phyloP scores from a whole-genome alignment of 1,140 invertebrate genomes.

The Diabrotica undecimpunctata region DNA sequence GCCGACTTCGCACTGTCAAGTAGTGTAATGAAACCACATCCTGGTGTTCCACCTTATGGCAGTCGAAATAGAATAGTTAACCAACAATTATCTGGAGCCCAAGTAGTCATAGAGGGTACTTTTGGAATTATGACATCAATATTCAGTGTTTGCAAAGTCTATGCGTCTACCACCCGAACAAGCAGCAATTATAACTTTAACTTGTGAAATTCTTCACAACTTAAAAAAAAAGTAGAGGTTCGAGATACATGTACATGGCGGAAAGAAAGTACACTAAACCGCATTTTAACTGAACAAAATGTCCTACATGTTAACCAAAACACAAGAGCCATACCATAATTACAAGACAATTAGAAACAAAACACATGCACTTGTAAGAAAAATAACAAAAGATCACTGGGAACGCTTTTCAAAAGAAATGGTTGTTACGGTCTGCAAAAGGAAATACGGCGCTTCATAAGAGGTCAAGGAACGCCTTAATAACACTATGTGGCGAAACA shows the following conservation, averaged over 20 bases:
- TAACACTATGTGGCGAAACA: no score
- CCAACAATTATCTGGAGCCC: not conserved
- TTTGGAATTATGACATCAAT: no score
- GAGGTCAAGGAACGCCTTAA: no score
- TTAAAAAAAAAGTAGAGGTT: constrained; percentile 21
- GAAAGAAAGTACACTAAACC: not conserved
- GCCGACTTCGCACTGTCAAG: not conserved
- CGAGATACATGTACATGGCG: not conserved
- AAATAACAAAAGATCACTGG: no score
- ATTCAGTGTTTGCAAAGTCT: constrained; percentile 34
- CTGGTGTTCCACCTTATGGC: not conserved
- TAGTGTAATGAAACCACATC: not conserved
- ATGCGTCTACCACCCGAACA: constrained; percentile 36
- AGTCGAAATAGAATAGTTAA: not conserved
- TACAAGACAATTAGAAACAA: no score
- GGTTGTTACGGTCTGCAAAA: no score
- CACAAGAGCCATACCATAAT: no score
- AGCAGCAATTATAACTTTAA: constrained; percentile 32
- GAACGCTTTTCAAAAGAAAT: no score
- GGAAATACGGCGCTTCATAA: no score
- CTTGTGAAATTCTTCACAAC: constrained; percentile 41
- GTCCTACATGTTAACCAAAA: no score
- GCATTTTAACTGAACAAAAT: no score
- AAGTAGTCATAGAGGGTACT: not conserved
- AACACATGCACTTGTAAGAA: no score